A percentile compares a stretch with the other conserved stretches of the same genome.
Conservation (phyloP, 2,888 invertebrate species). For the Epirrhoe tristata region DNA sequence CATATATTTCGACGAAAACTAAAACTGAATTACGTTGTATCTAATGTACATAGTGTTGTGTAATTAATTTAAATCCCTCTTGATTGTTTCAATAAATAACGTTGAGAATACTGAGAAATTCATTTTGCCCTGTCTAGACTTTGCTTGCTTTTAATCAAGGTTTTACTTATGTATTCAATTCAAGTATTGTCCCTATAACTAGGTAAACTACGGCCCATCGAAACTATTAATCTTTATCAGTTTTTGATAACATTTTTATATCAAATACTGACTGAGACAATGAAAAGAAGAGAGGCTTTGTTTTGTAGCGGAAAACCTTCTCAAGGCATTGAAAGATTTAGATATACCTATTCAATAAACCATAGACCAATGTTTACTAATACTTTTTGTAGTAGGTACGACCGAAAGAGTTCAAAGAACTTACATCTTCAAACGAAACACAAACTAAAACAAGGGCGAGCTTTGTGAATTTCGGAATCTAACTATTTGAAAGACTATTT, state of each 20-base stretch:
- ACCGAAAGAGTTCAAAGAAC: too few species aligned
- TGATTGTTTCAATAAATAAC: background rate
- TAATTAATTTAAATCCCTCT: background rate
- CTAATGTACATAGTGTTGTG: background rate
- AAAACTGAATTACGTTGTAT: background rate
- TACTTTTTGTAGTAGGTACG: too few species aligned
- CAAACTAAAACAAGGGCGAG: too few species aligned
- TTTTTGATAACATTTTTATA: background rate
- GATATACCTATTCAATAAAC: background rate
- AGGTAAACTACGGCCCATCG: too few species aligned
- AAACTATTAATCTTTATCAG: background rate
- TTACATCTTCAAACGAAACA: too few species aligned
- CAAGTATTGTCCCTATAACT: background rate
- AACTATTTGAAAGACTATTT: too few species aligned
- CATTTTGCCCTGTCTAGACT: background rate
- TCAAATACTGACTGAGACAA: background rate
- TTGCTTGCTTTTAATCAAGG: slow-evolving; percentile 1
- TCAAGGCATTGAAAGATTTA: background rate
- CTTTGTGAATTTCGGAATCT: too few species aligned
- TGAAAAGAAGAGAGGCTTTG: background rate
- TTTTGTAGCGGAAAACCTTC: background rate
- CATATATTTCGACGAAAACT: background rate
- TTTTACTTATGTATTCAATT: background rate
- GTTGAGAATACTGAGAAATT: background rate
- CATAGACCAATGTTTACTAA: too few species aligned